phyloP scores from a whole-genome alignment of 2,797 vertebrate species.

The Phyllotis vaccarum region DNA sequence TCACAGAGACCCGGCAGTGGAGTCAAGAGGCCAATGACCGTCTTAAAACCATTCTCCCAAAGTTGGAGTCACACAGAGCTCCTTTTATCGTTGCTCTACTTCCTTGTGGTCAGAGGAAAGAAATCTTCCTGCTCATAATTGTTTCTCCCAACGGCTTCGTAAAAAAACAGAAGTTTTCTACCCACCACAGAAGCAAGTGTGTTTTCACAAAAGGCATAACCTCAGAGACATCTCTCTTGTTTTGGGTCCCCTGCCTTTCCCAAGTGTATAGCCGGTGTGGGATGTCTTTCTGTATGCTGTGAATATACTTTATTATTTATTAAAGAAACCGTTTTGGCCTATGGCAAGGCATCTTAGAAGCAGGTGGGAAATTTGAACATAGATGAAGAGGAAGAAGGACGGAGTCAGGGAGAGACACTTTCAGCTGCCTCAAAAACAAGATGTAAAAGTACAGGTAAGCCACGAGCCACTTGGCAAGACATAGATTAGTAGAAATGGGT shows the following conservation, averaged over 20 bases:
- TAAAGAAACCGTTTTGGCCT: too few species aligned
- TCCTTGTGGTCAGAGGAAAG: constrained; percentile 1
- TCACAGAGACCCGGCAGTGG: background rate
- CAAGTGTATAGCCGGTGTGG: too few species aligned
- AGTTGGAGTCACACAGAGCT: rapidly evolving
- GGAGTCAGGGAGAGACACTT: too few species aligned
- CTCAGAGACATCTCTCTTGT: background rate
- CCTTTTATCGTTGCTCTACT: background rate
- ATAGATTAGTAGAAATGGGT: too few species aligned
- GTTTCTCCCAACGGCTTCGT: background rate
- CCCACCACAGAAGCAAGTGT: background rate
- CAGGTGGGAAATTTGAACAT: too few species aligned
- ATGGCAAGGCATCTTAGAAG: too few species aligned
- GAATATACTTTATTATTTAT: too few species aligned
- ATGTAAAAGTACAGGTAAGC: too few species aligned
- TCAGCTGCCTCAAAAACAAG: too few species aligned
- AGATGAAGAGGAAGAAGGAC: too few species aligned
- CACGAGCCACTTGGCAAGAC: too few species aligned
- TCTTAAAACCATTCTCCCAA: background rate
- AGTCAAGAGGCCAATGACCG: background rate
- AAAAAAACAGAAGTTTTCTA: background rate
- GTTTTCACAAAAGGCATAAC: background rate
- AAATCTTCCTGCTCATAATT: background rate
- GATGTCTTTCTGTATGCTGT: too few species aligned
- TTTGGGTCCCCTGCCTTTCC: background rate